A percentile compares a stretch with the other conserved stretches of the same genome.
These are phyloP conservation scores for Synanthedon myopaeformis DNA, from an alignment of 2,888 invertebrate genomes.

Conservation along the genomic window DNA sequence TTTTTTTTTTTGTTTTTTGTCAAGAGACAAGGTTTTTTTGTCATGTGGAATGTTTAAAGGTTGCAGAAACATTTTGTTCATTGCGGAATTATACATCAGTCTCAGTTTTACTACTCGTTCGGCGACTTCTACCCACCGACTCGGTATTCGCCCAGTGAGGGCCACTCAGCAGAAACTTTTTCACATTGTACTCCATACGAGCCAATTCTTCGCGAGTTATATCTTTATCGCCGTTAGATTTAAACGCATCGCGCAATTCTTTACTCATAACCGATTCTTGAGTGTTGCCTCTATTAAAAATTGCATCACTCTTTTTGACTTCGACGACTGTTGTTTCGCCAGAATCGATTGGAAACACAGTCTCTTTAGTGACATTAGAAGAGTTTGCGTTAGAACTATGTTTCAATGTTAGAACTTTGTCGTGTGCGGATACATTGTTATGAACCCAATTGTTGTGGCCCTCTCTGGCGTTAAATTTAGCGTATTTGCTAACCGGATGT, in stretches of 20 bases:
- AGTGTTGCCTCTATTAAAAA: slow-evolving; percentile 17
- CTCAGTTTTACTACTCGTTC: slow-evolving; percentile 69
- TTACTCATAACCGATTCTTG: slow-evolving; percentile 30
- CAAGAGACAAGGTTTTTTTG: too few species aligned
- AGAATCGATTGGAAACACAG: slow-evolving; percentile 54
- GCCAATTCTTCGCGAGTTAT: slow-evolving; percentile 72
- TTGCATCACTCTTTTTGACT: slow-evolving; percentile 40
- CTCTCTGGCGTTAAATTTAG: slow-evolving; percentile 41
- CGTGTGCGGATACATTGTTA: slow-evolving; percentile 23
- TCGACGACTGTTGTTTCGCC: slow-evolving; percentile 49
- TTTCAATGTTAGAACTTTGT: slow-evolving; percentile 25
- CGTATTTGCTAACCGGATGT: slow-evolving; percentile 59
- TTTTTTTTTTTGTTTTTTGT: too few species aligned
- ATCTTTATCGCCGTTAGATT: slow-evolving; percentile 43
- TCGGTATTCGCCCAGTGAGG: slow-evolving; percentile 49
- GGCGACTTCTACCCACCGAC: slow-evolving; percentile 41
- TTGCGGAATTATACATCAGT: slow-evolving; percentile 61
- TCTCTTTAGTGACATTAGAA: slow-evolving; percentile 47
- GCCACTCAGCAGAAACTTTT: slow-evolving; percentile 76
- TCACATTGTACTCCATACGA: slow-evolving; percentile 83
- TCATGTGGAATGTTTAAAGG: too few species aligned
- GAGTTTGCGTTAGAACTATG: slow-evolving; percentile 23
- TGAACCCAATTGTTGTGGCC: slow-evolving; percentile 39
- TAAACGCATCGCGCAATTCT: slow-evolving; percentile 32
- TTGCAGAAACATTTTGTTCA: not conserved